A percentile compares a stretch with the other conserved stretches of the same genome.
Evolutionary conservation across 2,797 vertebrate species (phyloP).

Genomic region (Cuculus canorus): DNA sequence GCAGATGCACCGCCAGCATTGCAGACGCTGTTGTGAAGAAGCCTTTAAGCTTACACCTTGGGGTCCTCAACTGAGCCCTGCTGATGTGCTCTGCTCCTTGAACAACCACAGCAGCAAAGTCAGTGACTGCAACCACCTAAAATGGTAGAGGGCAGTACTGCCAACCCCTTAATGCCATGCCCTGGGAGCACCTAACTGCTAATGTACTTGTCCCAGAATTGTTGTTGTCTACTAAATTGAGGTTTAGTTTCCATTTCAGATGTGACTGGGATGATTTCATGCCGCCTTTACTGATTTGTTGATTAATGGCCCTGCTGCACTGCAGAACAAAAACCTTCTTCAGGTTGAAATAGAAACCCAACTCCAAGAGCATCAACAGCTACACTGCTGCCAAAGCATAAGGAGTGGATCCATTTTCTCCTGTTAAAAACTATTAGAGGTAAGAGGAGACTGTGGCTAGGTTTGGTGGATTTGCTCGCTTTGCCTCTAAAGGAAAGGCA

Average conservation of each 20-base stretch:
- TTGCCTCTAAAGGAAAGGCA: neutral
- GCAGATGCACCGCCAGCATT: neutral
- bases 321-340: neutral
- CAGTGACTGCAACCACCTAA: accelerated
- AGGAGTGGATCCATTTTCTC: neutral
- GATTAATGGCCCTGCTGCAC: neutral
- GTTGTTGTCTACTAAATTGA: neutral
- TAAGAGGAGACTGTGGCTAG: neutral
- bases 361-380: neutral
- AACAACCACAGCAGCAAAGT: neutral
- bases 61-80: accelerated
- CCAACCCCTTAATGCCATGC: neutral
- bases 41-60: neutral
- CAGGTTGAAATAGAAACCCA: neutral
- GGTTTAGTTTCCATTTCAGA: neutral
- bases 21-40: neutral
- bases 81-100: accelerated
- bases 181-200: neutral
- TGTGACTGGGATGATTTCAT: neutral
- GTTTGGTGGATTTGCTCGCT: neutral
- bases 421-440: neutral
- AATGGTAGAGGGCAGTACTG: neutral
- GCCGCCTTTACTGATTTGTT: neutral
- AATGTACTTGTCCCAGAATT: neutral
- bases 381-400: neutral